A percentile compares a stretch with the other conserved stretches of the same genome.
phyloP scores from a whole-genome alignment of 2,797 vertebrate genomes.

The Emys orbicularis region DNA sequence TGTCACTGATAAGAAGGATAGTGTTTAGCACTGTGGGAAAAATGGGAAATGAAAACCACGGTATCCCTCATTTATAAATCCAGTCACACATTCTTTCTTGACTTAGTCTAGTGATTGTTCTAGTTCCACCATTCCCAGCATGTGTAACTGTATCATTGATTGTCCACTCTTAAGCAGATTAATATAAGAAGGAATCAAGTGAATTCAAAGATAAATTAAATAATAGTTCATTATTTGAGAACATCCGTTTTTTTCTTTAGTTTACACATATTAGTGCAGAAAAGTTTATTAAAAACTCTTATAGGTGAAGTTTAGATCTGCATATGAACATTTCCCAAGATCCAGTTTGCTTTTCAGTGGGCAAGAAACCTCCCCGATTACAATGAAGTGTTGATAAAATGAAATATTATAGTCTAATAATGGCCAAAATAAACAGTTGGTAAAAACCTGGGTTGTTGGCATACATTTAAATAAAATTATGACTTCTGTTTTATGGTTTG shows the following conservation, averaged over 20 bases:
- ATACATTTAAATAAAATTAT: not conserved
- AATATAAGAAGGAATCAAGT: not conserved
- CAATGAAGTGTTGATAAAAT: not conserved
- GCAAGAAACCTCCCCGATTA: not conserved
- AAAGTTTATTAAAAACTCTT: not conserved
- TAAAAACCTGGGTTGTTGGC: not conserved
- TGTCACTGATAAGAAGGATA: not conserved
- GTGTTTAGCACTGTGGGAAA: not conserved
- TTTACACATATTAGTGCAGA: not conserved
- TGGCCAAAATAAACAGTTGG: not conserved
- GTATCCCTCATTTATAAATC: slow-evolving; percentile 16
- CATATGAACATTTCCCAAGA: not conserved
- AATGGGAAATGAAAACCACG: not conserved
- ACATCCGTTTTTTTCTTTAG: not conserved
- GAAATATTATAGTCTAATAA: not conserved
- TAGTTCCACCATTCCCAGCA: not conserved
- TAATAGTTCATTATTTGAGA: not conserved
- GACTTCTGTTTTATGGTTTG: not conserved
- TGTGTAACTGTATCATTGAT: not conserved
- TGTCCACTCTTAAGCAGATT: not conserved
- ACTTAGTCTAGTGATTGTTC: not conserved
- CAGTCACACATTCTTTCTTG: not conserved
- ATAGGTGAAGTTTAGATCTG: not conserved
- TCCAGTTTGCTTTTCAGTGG: not conserved
- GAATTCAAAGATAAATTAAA: slow-evolving; percentile 31